A percentile compares a stretch with the other conserved stretches of the same genome.
These are phyloP conservation scores for Macropus fuliginosus DNA, from an alignment of 2,797 vertebrate genomes.

Conservation along the genomic window DNA sequence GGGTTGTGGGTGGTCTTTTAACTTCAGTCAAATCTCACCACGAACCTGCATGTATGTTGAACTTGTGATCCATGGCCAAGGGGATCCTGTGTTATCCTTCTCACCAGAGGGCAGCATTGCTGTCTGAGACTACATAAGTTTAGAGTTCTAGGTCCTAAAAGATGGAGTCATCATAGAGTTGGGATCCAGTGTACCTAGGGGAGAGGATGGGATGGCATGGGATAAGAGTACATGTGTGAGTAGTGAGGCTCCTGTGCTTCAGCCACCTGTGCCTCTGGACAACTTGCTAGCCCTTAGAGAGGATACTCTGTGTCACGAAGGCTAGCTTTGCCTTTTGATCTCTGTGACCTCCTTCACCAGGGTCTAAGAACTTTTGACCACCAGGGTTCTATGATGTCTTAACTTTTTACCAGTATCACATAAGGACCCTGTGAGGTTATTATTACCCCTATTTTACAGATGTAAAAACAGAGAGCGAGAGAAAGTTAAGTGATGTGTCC, in stretches of 20 bases:
- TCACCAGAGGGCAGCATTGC: background rate
- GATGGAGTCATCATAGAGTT: background rate
- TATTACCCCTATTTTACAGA: background rate
- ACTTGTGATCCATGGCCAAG: background rate
- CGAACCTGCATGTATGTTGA: background rate
- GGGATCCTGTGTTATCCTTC: background rate
- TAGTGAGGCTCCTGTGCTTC: background rate
- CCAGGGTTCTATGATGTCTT: background rate
- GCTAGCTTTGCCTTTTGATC: background rate
- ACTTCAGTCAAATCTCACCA: background rate
- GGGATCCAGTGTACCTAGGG: background rate
- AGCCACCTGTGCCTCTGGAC: background rate
- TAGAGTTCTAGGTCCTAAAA: background rate
- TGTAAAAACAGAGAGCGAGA: background rate
- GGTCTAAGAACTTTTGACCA: background rate
- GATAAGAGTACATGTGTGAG: background rate
- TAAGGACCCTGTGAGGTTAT: background rate
- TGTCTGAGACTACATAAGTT: background rate
- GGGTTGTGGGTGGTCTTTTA: background rate
- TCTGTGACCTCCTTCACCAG: background rate
- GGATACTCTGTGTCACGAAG: background rate
- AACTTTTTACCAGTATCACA: background rate
- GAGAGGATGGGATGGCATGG: background rate
- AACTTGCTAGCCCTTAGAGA: fast-evolving
- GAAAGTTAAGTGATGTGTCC: background rate